These are phyloP conservation scores for Exaiptasia diaphana DNA, from an alignment of 64 coral and sea anemone species.

Conservation along the genomic window DNA sequence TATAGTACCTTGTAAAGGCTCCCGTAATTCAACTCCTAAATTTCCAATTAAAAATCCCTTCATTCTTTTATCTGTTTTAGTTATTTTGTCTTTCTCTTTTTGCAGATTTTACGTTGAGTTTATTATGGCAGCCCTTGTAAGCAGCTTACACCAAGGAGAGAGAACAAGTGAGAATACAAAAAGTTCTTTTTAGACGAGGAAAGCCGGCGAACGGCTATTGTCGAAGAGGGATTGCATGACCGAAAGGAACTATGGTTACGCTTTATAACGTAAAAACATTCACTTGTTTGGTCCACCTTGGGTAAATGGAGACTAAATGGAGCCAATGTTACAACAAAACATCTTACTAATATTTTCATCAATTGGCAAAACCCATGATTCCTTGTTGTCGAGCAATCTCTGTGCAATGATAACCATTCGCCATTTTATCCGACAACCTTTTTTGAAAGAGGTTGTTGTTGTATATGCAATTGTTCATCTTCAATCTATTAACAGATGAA, in stretches of 20 bases:
- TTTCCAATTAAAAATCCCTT: too few relatives aligned
- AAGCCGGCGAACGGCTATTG: too few relatives aligned
- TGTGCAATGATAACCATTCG: too few relatives aligned
- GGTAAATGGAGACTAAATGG: not conserved
- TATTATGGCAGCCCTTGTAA: constrained; percentile 27
- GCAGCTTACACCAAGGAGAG: not conserved
- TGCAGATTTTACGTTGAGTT: not conserved
- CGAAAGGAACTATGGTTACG: not conserved
- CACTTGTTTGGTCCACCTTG: not conserved
- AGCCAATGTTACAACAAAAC: not conserved
- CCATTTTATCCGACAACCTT: too few relatives aligned
- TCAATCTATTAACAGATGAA: too few relatives aligned
- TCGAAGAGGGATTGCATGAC: not conserved
- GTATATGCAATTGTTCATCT: too few relatives aligned
- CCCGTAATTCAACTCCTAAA: too few relatives aligned
- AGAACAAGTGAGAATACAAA: constrained; percentile 12
- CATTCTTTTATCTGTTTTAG: not conserved
- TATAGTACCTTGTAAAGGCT: too few relatives aligned
- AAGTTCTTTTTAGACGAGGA: too few relatives aligned
- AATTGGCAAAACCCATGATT: too few relatives aligned
- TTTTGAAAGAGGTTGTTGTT: too few relatives aligned
- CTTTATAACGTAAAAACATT: not conserved
- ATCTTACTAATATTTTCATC: not conserved
- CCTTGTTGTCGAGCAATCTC: too few relatives aligned
- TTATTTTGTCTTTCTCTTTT: not conserved